Evolutionary conservation across 2,113 vertebrate genomes (phyloP), one percentile per base, ranked within the genome.

Genomic region (Nibea coibor): DNA sequence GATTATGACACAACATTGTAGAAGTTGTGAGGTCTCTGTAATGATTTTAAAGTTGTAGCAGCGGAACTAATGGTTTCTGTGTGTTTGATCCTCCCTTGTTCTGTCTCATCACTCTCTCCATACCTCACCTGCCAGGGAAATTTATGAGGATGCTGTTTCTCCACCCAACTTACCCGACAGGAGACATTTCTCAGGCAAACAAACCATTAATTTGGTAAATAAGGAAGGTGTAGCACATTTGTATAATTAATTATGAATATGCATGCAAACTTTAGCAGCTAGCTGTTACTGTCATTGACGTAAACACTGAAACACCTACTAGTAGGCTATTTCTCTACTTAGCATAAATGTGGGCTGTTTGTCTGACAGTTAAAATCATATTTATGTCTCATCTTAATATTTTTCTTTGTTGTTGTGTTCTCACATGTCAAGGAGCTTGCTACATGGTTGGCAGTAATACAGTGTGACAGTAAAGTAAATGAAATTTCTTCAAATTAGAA

Each of bases 191-290:
- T 75, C 75, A 80, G 39, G 74, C 84, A 93, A 93, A 93, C 83
- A 89, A 93, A 91, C 69, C 87, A 90, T 92, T 91, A 57, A 85
- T 90, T 91, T 88, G 78, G 85, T 85, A 87, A 92, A 91, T 80
- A 91, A 84, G 84, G 75, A 87, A 85, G 45, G 74, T 81, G 72
- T 72, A 64, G 51, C 61, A 76, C 76, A 78, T 89, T 87, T 86
- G 70, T 63, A 88, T 83, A 75, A 90, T 91, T 90, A 88, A 93
- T 92, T 84, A 88, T 90, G 84, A 93, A 92, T 91, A 88, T 91
- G 72, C 74, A 84, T 75, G 71, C 81, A 72, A 68, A 68, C 70
- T 84, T 39, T 39, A 39, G 35, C 35, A 39, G 35, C 35, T 85
- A 83, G 72, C 58, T 68, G 26, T 70, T 89, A 79, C 85, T 85